Base-by-base conservation (phyloP, 2,888 invertebrate genomes). In the Odontocerum albicorne region DNA sequence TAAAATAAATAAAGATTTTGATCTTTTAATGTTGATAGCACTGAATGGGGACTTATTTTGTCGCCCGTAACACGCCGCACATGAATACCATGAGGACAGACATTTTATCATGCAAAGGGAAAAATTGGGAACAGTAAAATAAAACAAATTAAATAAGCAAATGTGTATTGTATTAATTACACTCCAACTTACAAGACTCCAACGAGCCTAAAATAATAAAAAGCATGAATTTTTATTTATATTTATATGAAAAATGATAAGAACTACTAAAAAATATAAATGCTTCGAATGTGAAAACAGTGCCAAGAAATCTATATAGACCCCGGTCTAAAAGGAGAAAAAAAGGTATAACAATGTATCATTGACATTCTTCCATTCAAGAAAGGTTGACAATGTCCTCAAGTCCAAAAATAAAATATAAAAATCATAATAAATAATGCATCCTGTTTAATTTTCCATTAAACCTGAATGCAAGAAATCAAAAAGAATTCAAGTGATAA, bases 71-170 rank as follows among this genome's bases (percentile, higher is more conserved):
- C n/a, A n/a, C n/a, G n/a, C n/a, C n/a, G n/a, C n/a, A n/a, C n/a
- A n/a, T n/a, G n/a, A n/a, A n/a, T n/a, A n/a, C n/a, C n/a, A n/a
- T n/a, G n/a, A n/a, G n/a, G n/a, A n/a, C n/a, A n/a, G n/a, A n/a
- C n/a, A n/a, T n/a, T n/a, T n/a, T n/a, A n/a, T n/a, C n/a, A n/a
- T n/a, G n/a, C n/a, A n/a, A n/a, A n/a, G n/a, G n/a, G n/a, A n/a
- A n/a, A n/a, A n/a, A n/a, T n/a, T n/a, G n/a, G n/a, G n/a, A n/a
- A n/a, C n/a, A 19, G 31, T 22, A 12, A 39, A 49, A 55, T 55
- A 55, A 55, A 55, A 55, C 49, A 49, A 55, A 49, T 44, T 15
- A 17, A n/a, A 42, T 51, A 56, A 56, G 56, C 51, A 51, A 56
- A 46, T 45, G 54, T 49, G 56, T 46, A 51, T 40, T 51, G 47